Percentiles rank a stretch among this genome's conserved stretches.
These are phyloP conservation scores for Micromys minutus DNA, from an alignment of 2,113 vertebrate genomes.

Conservation along the genomic window DNA sequence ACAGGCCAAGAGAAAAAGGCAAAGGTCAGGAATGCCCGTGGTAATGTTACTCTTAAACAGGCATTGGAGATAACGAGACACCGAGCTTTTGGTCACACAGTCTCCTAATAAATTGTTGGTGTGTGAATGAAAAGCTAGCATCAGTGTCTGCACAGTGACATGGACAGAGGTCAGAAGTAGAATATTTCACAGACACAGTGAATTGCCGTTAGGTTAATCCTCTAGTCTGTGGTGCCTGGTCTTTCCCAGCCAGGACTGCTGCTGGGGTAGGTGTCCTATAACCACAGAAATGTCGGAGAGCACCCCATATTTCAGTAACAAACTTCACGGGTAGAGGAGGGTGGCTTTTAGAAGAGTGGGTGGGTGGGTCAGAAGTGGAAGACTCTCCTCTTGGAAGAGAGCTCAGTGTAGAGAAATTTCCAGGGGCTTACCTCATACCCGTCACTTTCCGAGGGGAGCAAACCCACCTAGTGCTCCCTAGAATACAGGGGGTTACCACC, in stretches of 20 bases:
- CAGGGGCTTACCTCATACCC: neutral
- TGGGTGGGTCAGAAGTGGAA: neutral
- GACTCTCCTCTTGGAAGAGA: neutral
- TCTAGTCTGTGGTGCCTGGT: neutral
- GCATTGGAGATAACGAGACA: neutral
- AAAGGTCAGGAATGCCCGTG: neutral
- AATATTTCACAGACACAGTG: neutral
- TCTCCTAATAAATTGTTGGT: neutral
- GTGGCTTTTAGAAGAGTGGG: neutral
- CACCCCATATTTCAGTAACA: neutral
- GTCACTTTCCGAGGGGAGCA: neutral
- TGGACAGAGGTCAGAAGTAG: neutral
- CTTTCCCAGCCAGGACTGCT: neutral
- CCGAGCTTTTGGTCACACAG: neutral
- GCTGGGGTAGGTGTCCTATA: neutral
- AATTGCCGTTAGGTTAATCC: neutral
- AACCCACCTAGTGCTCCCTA: neutral
- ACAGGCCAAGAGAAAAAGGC: neutral
- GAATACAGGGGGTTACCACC: neutral
- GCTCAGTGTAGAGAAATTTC: neutral
- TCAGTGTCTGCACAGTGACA: neutral
- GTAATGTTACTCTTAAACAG: neutral
- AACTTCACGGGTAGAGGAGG: neutral
- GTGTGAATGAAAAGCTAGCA: neutral
- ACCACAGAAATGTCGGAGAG: neutral